phyloP scores from a whole-genome alignment of 1,140 invertebrate genomes.

The Dermatophagoides farinae region DNA sequence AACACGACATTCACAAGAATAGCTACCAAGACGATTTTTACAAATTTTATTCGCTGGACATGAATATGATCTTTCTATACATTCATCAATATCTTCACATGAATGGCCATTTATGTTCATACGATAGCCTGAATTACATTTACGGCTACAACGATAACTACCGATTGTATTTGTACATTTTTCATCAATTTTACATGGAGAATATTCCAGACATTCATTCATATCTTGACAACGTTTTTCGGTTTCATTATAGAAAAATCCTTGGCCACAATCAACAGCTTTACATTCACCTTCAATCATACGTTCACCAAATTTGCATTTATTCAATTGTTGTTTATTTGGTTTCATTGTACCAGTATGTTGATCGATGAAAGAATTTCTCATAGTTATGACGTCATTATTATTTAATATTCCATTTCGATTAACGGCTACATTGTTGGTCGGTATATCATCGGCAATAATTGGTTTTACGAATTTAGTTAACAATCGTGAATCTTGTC shows the following conservation, averaged over 20 bases:
- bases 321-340: neutral
- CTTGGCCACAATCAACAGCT: constrained; percentile 27
- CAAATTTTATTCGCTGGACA: constrained; percentile 53
- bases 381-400: constrained; percentile 53
- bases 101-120: constrained; percentile 25
- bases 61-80: constrained; percentile 46
- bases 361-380: constrained; percentile 31
- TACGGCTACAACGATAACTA: constrained; percentile 45
- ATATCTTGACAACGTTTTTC: constrained; percentile 33
- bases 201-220: constrained; percentile 31
- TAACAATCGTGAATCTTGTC: constrained; percentile 32
- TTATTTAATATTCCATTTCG: constrained; percentile 63
- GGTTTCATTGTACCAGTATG: constrained; percentile 18
- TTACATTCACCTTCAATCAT: constrained; percentile 23
- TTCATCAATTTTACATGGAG: constrained; percentile 36
- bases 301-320: constrained; percentile 12
- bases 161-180: constrained; percentile 56
- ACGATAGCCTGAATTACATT: constrained; percentile 55
- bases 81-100: constrained; percentile 56
- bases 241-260: constrained; percentile 23
- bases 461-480: constrained; percentile 53
- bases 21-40: constrained; percentile 65
- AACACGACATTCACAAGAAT: constrained; percentile 55
- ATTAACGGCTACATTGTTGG: constrained; percentile 56
- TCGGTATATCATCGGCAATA: constrained; percentile 62